phyloP scores from a whole-genome alignment of 2,888 invertebrate genomes.

The Tiphia femorata region DNA sequence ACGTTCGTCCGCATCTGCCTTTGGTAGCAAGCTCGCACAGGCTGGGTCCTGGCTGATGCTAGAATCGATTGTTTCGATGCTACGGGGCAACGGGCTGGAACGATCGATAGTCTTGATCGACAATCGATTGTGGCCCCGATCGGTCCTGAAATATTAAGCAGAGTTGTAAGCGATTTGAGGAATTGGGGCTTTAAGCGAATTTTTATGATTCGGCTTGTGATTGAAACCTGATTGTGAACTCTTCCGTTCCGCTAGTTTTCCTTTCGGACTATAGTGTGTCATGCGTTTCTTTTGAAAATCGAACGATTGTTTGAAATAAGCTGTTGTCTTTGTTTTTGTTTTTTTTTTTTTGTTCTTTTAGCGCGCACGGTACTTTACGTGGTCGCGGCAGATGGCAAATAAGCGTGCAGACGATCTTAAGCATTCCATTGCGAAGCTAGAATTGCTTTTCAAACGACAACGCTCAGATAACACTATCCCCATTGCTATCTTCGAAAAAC shows the following conservation, averaged over 20 bases:
- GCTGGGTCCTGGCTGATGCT: constrained; percentile 64
- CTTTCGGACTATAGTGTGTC: too few relatives aligned
- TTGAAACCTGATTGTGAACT: too few relatives aligned
- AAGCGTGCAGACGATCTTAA: background rate
- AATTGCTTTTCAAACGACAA: background rate
- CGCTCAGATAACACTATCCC: background rate
- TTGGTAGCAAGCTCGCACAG: constrained; percentile 63
- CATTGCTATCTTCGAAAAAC: too few relatives aligned
- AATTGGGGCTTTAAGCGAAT: constrained; percentile 32
- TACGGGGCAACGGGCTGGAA: constrained; percentile 55
- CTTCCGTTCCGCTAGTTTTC: too few relatives aligned
- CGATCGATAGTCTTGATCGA: constrained; percentile 65
- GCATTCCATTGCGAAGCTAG: background rate
- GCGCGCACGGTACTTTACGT: background rate
- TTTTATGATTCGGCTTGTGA: background rate
- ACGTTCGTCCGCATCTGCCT: constrained; percentile 64
- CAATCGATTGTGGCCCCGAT: constrained; percentile 54
- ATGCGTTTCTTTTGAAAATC: background rate
- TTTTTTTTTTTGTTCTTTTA: background rate
- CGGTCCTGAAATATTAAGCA: constrained; percentile 46
- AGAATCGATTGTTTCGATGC: constrained; percentile 65
- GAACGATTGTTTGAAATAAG: background rate
- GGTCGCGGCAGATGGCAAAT: background rate
- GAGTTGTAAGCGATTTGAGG: constrained; percentile 45
- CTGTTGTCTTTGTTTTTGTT: background rate